Evolutionary conservation across 2,888 invertebrate species (phyloP).

Genomic region (Melinaea marsaeus): DNA sequence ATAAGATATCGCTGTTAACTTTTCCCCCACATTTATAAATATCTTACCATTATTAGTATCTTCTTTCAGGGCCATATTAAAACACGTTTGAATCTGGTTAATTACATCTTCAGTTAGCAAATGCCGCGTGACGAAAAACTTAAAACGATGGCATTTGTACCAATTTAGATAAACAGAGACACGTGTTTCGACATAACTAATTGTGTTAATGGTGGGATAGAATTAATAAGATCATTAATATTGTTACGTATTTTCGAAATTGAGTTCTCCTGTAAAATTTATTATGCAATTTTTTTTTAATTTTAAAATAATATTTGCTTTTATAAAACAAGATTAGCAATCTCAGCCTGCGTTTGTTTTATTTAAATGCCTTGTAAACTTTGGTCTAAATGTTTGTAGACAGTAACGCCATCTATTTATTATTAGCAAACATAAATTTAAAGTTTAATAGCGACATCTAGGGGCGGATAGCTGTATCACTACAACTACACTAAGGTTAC

Average conservation of each 20-base stretch:
- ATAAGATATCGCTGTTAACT: no score
- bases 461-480: conserved; percentile 13
- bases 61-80: not conserved
- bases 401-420: no score
- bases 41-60: not conserved
- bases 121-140: conserved; percentile 20
- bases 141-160: conserved; percentile 35
- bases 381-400: no score
- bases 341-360: no score
- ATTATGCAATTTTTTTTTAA: no score
- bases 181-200: conserved; percentile 47
- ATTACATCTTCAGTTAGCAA: conserved; percentile 39
- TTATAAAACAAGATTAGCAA: no score
- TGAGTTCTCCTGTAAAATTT: no score
- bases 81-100: conserved; percentile 1
- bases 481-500: not conserved
- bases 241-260: not conserved
- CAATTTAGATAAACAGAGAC: conserved; percentile 54
- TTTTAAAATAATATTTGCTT: no score
- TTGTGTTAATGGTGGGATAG: conserved; percentile 36
- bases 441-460: conserved; percentile 14
- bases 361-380: no score
- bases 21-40: not conserved
- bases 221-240: not conserved
- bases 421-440: not conserved